Conservation (phyloP, 2,797 vertebrate species). For the Menidia menidia region DNA sequence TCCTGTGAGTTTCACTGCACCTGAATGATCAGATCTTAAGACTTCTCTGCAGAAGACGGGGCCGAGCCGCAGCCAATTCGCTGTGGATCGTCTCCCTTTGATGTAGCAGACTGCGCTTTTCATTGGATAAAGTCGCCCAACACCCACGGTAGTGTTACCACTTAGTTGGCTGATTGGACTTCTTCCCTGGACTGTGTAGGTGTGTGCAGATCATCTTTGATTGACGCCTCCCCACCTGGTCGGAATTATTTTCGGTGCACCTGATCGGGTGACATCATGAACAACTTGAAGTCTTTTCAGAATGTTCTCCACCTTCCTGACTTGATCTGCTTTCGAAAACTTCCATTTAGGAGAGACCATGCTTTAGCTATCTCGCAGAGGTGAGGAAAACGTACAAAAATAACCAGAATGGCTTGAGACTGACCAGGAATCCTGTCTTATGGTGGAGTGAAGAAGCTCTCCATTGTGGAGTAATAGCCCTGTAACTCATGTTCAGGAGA, state of each 20-base stretch:
- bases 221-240: slow-evolving; percentile 31
- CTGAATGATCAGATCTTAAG: slow-evolving; percentile 3
- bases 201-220: slow-evolving; percentile 48
- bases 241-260: slow-evolving; percentile 26
- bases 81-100: slow-evolving; percentile 21
- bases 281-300: slow-evolving; percentile 14
- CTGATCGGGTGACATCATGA: slow-evolving; percentile 19
- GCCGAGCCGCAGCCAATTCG: slow-evolving; percentile 4
- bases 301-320: background rate
- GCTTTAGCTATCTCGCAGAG: slow-evolving; percentile 8
- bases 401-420: slow-evolving; percentile 22
- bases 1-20: slow-evolving; percentile 15
- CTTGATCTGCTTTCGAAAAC: background rate
- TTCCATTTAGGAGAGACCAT: slow-evolving; percentile 15
- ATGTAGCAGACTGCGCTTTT: slow-evolving; percentile 23
- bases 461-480: slow-evolving; percentile 25
- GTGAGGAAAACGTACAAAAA: slow-evolving; percentile 35
- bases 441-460: slow-evolving; percentile 17
- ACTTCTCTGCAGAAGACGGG: background rate
- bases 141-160: slow-evolving; percentile 58
- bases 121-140: slow-evolving; percentile 29
- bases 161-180: slow-evolving; percentile 54
- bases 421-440: slow-evolving; percentile 15
- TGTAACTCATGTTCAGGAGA: slow-evolving; percentile 21
- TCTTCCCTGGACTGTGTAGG: slow-evolving; percentile 58